These are phyloP conservation scores for Paracanthobrama guichenoti DNA, from an alignment of 2,113 vertebrate species.

Conservation along the genomic window DNA sequence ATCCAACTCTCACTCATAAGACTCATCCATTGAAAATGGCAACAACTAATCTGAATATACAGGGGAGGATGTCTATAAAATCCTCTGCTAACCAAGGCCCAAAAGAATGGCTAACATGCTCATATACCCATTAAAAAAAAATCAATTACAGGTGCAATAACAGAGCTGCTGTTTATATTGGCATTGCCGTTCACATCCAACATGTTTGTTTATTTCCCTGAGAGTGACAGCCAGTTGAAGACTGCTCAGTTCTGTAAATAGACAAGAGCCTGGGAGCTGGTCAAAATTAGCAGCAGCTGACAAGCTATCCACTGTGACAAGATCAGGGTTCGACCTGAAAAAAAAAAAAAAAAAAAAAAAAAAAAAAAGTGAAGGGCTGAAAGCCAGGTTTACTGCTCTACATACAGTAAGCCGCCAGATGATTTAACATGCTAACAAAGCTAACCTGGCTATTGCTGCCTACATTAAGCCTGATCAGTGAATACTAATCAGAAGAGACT, in stretches of 20 bases:
- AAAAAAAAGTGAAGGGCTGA: no score
- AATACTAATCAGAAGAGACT: conserved; percentile 41
- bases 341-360: no score
- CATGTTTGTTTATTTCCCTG: conserved; percentile 37
- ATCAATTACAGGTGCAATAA: conserved; percentile 8
- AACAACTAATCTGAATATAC: not conserved
- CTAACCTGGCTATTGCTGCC: not conserved
- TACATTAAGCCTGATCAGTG: conserved; percentile 33
- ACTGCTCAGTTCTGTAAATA: conserved; percentile 51
- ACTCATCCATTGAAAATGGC: not conserved
- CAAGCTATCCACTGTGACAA: conserved; percentile 49
- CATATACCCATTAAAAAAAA: not conserved
- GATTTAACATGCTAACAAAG: conserved; percentile 27
- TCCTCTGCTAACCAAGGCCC: not conserved
- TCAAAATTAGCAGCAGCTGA: conserved; percentile 72
- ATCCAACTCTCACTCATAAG: not conserved
- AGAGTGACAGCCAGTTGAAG: conserved; percentile 33
- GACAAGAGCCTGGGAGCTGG: conserved; percentile 13
- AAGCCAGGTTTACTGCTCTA: conserved; percentile 7
- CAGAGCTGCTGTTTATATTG: conserved; percentile 19
- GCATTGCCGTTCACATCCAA: not conserved
- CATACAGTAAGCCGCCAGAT: conserved; percentile 12
- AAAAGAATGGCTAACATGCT: not conserved
- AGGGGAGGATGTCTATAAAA: not conserved
- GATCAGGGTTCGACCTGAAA: conserved; percentile 24